These are phyloP conservation scores for Hycleus cichorii DNA, from an alignment of 1,140 invertebrate genomes.

Conservation along the genomic window DNA sequence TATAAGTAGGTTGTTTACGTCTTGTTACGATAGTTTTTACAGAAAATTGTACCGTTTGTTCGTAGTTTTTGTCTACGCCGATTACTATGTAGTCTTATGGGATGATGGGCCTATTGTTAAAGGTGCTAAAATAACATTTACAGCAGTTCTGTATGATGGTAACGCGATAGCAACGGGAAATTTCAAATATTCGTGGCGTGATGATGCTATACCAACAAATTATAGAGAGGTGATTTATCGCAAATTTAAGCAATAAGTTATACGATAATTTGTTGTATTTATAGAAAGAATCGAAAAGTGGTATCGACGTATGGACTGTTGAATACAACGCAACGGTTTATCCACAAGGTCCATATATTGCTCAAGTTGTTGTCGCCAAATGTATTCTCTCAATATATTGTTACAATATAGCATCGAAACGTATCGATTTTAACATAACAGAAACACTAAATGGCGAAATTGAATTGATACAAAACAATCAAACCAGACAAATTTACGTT, in stretches of 20 bases:
- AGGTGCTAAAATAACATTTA: constrained; percentile 57
- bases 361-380: constrained; percentile 52
- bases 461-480: constrained; percentile 52
- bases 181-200: constrained; percentile 47
- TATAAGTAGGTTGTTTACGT: too few species aligned
- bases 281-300: constrained; percentile 36
- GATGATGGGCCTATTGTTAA: constrained; percentile 56
- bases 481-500: constrained; percentile 50
- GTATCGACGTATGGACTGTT: constrained; percentile 49
- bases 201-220: constrained; percentile 50
- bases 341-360: constrained; percentile 51
- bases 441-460: constrained; percentile 58
- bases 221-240: constrained; percentile 41
- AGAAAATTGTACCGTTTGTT: too few species aligned
- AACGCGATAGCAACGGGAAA: constrained; percentile 39
- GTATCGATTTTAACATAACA: constrained; percentile 51
- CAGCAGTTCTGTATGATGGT: constrained; percentile 44
- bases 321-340: constrained; percentile 45
- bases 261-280: constrained; percentile 24
- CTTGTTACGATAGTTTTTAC: too few species aligned
- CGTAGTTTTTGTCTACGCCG: too few species aligned
- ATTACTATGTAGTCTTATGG: constrained; percentile 23
- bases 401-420: constrained; percentile 39
- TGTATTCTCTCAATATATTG: constrained; percentile 35
- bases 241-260: background rate